Percentiles rank a stretch among this genome's conserved stretches.
These are phyloP conservation scores for Delia radicum DNA, from an alignment of 1,140 invertebrate genomes.

Conservation along the genomic window DNA sequence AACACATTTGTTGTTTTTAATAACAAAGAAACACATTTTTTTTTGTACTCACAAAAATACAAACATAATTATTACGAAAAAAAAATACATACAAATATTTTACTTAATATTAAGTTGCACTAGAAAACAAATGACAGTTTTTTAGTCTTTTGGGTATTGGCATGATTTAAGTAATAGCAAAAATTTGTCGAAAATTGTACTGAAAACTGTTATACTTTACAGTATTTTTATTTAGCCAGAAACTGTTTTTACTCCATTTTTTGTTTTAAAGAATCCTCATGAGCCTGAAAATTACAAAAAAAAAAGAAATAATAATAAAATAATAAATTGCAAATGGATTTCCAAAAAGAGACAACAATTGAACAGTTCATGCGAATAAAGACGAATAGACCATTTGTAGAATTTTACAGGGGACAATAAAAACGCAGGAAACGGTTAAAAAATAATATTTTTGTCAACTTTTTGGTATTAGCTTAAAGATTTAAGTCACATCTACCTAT, in stretches of 20 bases:
- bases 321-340: too few species aligned
- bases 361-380: too few species aligned
- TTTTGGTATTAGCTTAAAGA: too few species aligned
- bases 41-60: background rate
- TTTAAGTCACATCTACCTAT: too few species aligned
- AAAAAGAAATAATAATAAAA: too few species aligned
- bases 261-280: conserved; percentile 8
- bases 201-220: background rate
- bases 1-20: background rate
- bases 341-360: too few species aligned
- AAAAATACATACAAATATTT: conserved; percentile 1
- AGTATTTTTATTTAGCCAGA: background rate
- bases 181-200: background rate
- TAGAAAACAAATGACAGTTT: conserved; percentile 11
- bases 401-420: too few species aligned
- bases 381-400: too few species aligned
- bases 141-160: conserved; percentile 18
- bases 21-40: background rate
- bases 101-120: conserved; percentile 23
- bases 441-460: too few species aligned
- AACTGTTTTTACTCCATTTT: conserved; percentile 24
- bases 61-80: conserved; percentile 5
- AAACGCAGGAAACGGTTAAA: too few species aligned
- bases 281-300: conserved; percentile 3
- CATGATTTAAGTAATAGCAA: conserved; percentile 26